These are phyloP conservation scores for Thysanoteuthis rhombus DNA, from an alignment of 2,888 invertebrate genomes.

Conservation along the genomic window DNA sequence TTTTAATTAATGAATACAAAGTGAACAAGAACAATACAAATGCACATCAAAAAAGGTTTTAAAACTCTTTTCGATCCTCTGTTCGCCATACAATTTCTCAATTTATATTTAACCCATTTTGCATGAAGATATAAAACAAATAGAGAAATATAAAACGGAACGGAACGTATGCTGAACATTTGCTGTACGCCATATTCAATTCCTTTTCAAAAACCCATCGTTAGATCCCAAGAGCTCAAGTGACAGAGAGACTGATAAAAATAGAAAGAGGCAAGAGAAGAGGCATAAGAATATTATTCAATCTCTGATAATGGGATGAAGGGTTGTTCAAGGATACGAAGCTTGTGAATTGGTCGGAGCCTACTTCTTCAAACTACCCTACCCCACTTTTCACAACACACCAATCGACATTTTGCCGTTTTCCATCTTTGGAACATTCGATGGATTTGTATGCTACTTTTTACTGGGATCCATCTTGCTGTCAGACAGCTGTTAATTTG, in stretches of 20 bases:
- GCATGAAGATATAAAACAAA: background rate
- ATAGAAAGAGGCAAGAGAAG: background rate
- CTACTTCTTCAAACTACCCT: background rate
- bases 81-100: background rate
- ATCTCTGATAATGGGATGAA: background rate
- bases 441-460: background rate
- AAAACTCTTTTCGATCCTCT: background rate
- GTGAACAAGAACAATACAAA: background rate
- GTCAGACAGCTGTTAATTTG: background rate
- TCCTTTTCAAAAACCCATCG: background rate
- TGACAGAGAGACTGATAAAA: background rate
- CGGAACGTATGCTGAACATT: background rate
- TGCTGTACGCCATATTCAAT: background rate
- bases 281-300: background rate
- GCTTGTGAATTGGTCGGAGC: background rate
- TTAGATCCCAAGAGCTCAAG: background rate
- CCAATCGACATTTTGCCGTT: background rate
- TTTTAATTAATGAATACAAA: background rate
- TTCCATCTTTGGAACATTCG: background rate
- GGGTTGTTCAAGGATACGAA: background rate
- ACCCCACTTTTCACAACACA: background rate
- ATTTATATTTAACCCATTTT: background rate
- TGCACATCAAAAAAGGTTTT: background rate
- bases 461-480: background rate
- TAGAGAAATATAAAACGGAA: background rate